Evolutionary conservation across 2,888 invertebrate species (phyloP), one percentile per base, ranked within the genome.

Genomic region (Tenthredo amoena): DNA sequence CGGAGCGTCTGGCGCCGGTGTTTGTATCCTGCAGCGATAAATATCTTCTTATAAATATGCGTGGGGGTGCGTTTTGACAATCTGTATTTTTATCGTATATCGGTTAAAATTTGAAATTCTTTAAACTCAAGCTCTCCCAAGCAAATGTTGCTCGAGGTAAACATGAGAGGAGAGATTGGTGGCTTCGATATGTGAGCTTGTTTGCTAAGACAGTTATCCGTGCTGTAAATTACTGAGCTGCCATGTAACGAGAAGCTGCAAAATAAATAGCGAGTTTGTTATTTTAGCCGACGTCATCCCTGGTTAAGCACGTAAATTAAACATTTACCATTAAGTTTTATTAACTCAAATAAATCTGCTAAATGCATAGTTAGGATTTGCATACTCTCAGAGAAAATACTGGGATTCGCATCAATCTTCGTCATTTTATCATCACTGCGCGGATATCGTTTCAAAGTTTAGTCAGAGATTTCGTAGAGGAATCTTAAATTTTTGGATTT

Each of bases 201-300:
- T 81, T 81, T 81, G 81, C 62, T 62, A 21, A 81, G 81, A 81
- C 81, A 81, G 37, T 62, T 40, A 62, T 81, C 81, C 58, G 21
- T 9, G 81, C 26, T 81, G 62, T 62, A 62, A 81, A 81, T 81
- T 81, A 62, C n/a, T 21, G 40, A 40, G 34, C 47, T 37, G 58
- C 10, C 79, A 79, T 34, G 55, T 37, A 58, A 15, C 40, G 81
- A 37, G 62, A 34, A 81, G 81, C 58, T 15, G 31, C 7, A n/a
- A 37, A 37, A 81, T 81, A 58, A 81, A 81, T 62, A 81, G 58
- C 37, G 58, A 21, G 81, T 81, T 81, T 81, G 81, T 81, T 58
- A 62, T 81, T 81, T 81, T 31, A 81, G 81, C 62, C 62, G 62
- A 40, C 58, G 58, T 62, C 40, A 34, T 77, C 12, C n/a, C 62